Evolutionary conservation across 2,113 vertebrate species (phyloP).

Genomic region (Beaufortia kweichowensis): DNA sequence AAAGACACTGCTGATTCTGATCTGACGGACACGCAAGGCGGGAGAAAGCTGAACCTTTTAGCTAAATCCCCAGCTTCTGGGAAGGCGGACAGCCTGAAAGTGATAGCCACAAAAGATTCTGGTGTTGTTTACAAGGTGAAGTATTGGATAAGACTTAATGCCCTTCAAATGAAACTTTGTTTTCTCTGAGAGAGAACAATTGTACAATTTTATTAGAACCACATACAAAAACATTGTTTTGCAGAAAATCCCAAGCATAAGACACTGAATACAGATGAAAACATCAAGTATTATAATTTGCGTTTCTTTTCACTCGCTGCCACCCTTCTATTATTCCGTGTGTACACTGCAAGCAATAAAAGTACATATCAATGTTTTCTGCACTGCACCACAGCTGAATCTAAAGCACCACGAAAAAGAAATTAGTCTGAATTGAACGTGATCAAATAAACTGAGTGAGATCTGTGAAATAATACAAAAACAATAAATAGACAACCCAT

Average conservation of each 20-base stretch:
- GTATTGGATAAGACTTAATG: slow-evolving; percentile 36
- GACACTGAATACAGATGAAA: slow-evolving; percentile 49
- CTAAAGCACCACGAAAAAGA: too few species aligned
- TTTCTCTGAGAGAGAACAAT: slow-evolving; percentile 42
- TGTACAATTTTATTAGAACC: slow-evolving; percentile 19
- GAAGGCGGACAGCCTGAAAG: slow-evolving; percentile 60
- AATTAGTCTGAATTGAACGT: neutral
- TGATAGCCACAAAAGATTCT: slow-evolving; percentile 42
- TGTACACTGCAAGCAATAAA: slow-evolving; percentile 13
- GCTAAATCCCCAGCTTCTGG: slow-evolving; percentile 52
- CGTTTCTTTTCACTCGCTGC: neutral
- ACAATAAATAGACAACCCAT: neutral
- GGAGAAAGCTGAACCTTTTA: slow-evolving; percentile 57
- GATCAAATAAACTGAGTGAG: neutral
- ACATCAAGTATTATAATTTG: slow-evolving; percentile 25
- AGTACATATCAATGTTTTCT: neutral
- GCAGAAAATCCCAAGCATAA: slow-evolving; percentile 18
- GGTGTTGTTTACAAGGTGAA: slow-evolving; percentile 48
- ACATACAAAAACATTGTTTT: neutral
- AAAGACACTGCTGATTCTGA: slow-evolving; percentile 73
- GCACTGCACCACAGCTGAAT: too few species aligned
- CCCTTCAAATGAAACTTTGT: slow-evolving; percentile 46
- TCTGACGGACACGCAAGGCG: slow-evolving; percentile 69
- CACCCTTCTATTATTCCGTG: neutral
- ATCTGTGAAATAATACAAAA: neutral